Evolutionary conservation across 2,888 invertebrate species (phyloP), one percentile per base, ranked within the genome.

Genomic region (Brachynemurus nebulosus): DNA sequence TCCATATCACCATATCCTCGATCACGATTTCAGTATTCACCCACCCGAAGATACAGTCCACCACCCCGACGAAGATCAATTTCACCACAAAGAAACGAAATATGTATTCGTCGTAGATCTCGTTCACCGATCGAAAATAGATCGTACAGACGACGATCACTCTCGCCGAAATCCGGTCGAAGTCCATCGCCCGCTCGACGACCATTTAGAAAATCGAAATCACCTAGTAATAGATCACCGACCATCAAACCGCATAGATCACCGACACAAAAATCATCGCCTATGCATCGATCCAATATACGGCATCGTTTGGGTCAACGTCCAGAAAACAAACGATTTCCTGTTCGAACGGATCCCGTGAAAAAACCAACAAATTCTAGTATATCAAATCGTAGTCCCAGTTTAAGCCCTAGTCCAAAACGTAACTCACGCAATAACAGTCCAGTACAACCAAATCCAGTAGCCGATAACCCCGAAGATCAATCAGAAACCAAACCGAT

Each of bases 11-110:
- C 56, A 4, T 50, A 54, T 2, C 42, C 46, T 2, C 51, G 55
- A 38, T 55, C 59, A 12, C 55, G 56, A 11, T 49, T 53, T 42
- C 50, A 53, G 12, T 55, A 53, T 8, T 54, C 55, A 7, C 44
- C 50, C 2, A 52, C 52, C 44, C 39, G 45, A 49, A 44, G 52
- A 16, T 41, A 47, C 18, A 51, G 52, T 9, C 45, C 51, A 34
- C 51, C 53, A 1, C 52, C 39, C 14, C 44, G 43, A 12, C 46
- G 40, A 12, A 37, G 47, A 18, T 40, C 42, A n/a, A 14, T 33
- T 9, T 51, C 51, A 2, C 51, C 51, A 11, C 21, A 20, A 16
- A 42, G 38, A 40, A 34, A 42, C 33, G 41, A 48, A 11, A 19
- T 43, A 27, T 44, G 48, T 25, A 36, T 47, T 2, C 43, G 44